A percentile compares a stretch with the other conserved stretches of the same genome.
Evolutionary conservation across 2,113 vertebrate species (phyloP).

Genomic region (Murina feae): DNA sequence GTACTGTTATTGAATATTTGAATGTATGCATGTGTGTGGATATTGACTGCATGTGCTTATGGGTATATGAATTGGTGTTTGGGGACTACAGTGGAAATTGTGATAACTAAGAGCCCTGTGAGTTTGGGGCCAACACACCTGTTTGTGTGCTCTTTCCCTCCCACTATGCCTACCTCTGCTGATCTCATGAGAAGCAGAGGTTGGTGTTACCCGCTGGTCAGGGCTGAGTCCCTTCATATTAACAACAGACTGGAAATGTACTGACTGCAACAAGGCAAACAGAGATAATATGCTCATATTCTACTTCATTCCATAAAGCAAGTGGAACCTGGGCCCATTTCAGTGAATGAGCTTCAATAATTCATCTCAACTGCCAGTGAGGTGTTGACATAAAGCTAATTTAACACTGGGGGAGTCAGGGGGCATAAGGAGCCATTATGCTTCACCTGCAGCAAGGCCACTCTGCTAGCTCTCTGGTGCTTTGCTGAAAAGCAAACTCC

Average conservation of each 20-base stretch:
- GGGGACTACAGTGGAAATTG: neutral
- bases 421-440: slow-evolving; percentile 45
- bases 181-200: neutral
- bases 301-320: slow-evolving; percentile 52
- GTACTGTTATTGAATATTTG: neutral
- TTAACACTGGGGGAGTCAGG: slow-evolving; percentile 45
- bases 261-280: slow-evolving; percentile 47
- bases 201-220: neutral
- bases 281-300: slow-evolving; percentile 54
- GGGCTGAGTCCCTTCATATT: slow-evolving; percentile 24
- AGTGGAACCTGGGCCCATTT: slow-evolving; percentile 37
- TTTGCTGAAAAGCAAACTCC: neutral
- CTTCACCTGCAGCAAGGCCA: slow-evolving; percentile 20
- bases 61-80: neutral
- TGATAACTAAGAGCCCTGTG: neutral
- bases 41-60: neutral
- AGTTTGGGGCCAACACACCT: neutral
- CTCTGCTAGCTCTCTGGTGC: neutral
- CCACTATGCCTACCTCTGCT: neutral
- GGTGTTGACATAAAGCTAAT: slow-evolving; percentile 70
- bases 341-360: slow-evolving; percentile 66
- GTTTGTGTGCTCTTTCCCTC: neutral
- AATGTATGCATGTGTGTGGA: neutral
- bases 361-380: slow-evolving; percentile 58
- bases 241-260: slow-evolving; percentile 45